Evolutionary conservation across 2,113 vertebrate species (phyloP), one percentile per base, ranked within the genome.

Genomic region (Aldabrachelys gigantea): DNA sequence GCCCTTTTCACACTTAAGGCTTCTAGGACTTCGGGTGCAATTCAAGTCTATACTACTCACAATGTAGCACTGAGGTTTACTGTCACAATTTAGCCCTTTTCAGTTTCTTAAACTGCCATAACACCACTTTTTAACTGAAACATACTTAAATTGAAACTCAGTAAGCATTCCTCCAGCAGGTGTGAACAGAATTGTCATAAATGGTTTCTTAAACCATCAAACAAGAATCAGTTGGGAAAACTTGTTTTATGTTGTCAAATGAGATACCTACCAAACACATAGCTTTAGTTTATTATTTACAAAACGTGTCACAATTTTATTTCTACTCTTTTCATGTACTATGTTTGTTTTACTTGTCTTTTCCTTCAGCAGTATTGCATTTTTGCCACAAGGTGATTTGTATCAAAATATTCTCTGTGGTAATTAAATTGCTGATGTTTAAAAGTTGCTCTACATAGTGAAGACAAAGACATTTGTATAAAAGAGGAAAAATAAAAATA

Each of bases 321-420:
- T 91, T 95, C 52, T 56, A 87, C 22, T 94, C 31, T 90, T 95
- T 95, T 94, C 90, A 85, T 76, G 53, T 65, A 97, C 53, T 25
- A 31, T 59, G 50, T 93, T 95, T 96, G 10, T 91, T 96, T 96
- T 84, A 41, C 93, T 96, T 94, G 41, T 92, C 85, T 96, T 90
- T 8, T 89, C 88, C 94, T 95, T 92, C 72, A 92, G 84, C 14
- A 93, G 13, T 79, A 57, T 19, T 96, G 85, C 12, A 83, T 91
- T 85, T 92, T 95, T 96, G 91, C 54, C 91, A 83, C 38, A 92
- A 86, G 88, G 84, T 95, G 41, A 82, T 82, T 96, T 95, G 52
- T 87, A 91, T 96, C 85, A 92, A 88, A 62, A 19, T 21, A 91
- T 56, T 95, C 54, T 94, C 89, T 84, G 59, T 85, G 41, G n/a